These are phyloP conservation scores for Boloria euphrosyne DNA, from an alignment of 2,888 invertebrate species.

Conservation along the genomic window DNA sequence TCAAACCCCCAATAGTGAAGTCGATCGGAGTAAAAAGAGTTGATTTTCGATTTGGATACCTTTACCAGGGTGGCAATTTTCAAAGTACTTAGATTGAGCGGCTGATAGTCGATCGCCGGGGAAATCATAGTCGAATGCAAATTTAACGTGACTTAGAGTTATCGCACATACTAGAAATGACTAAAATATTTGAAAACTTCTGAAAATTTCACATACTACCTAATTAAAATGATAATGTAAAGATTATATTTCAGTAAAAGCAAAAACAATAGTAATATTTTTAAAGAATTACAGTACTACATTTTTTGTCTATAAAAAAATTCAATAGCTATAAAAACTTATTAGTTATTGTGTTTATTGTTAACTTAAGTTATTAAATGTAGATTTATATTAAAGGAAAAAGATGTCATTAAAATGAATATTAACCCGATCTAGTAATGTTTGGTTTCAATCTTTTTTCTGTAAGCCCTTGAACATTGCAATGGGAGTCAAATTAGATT, in stretches of 20 bases:
- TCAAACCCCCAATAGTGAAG: conserved; percentile 46
- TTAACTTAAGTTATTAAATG: no score
- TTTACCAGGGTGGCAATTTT: conserved; percentile 60
- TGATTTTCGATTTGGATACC: conserved; percentile 76
- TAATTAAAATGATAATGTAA: no score
- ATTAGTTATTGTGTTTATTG: no score
- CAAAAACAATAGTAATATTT: no score
- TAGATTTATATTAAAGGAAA: background rate
- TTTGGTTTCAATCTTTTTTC: background rate
- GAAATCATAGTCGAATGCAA: conserved; percentile 71
- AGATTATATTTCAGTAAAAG: no score
- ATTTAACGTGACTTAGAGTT: conserved; percentile 52
- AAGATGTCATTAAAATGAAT: background rate
- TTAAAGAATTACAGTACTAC: no score
- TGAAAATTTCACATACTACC: no score
- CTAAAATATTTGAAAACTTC: background rate
- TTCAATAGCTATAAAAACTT: no score
- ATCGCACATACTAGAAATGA: conserved; percentile 6
- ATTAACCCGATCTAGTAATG: conserved; percentile 1
- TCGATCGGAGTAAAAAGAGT: conserved; percentile 64
- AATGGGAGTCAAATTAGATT: conserved; percentile 48
- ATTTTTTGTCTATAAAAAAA: no score
- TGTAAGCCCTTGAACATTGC: conserved; percentile 31
- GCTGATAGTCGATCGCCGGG: conserved; percentile 61
- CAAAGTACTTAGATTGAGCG: conserved; percentile 50